phyloP scores from a whole-genome alignment of 2,888 invertebrate genomes.

The Acholoe squamosa region DNA sequence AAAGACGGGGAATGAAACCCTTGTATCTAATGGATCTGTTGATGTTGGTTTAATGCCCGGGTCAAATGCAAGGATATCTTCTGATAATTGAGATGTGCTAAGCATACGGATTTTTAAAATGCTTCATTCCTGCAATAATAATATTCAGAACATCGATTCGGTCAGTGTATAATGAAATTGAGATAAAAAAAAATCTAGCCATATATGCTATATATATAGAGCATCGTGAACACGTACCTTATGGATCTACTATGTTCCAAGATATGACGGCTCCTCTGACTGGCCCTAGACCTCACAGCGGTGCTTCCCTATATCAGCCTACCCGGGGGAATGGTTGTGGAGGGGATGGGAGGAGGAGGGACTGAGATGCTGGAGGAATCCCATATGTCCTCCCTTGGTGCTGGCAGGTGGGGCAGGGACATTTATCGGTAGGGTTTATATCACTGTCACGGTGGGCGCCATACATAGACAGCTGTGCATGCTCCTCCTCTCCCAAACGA shows the following conservation, averaged over 20 bases:
- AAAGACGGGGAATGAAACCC: no score
- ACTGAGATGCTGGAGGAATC: neutral
- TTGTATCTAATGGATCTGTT: no score
- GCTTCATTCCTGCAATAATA: no score
- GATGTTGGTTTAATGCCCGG: no score
- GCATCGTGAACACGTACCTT: neutral
- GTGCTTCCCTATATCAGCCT: neutral
- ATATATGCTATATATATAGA: no score
- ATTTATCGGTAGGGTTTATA: neutral
- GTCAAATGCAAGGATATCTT: no score
- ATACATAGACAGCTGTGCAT: neutral
- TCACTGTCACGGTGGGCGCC: neutral
- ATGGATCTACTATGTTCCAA: neutral
- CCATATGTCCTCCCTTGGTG: neutral
- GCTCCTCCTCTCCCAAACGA: no score
- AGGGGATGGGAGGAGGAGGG: neutral
- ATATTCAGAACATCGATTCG: no score
- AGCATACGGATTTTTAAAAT: no score
- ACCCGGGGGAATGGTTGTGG: neutral
- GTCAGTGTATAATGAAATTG: no score
- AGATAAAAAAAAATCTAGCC: no score
- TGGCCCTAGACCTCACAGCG: neutral
- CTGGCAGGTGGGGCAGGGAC: neutral
- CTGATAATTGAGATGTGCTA: no score
- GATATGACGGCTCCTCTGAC: neutral